Evolutionary conservation across 2,888 invertebrate species (phyloP).

Genomic region (Nemotelus nigrinus): DNA sequence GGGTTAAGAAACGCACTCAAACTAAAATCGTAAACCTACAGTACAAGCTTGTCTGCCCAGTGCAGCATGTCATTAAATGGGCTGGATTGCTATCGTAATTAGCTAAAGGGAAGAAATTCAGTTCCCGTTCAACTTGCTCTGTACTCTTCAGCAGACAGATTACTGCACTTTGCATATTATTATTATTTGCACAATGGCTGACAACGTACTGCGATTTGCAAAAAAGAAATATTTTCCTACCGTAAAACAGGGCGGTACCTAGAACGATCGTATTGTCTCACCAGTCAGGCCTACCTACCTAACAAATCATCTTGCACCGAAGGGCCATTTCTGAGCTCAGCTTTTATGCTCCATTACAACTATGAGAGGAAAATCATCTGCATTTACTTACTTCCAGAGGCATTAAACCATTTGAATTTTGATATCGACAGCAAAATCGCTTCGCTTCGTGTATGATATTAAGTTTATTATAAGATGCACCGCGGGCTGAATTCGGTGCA

Average conservation of each 20-base stretch:
- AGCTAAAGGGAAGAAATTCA: conserved; percentile 36
- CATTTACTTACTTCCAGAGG: background rate
- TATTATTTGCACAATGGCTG: conserved; percentile 24
- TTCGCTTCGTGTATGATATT: background rate
- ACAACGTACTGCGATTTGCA: background rate
- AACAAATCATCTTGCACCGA: background rate
- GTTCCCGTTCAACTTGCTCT: background rate
- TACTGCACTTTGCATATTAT: conserved; percentile 16
- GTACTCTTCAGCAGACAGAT: conserved; percentile 16
- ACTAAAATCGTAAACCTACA: background rate
- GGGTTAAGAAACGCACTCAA: conserved; percentile 20
- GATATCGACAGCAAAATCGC: conserved; percentile 34
- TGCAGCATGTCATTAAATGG: conserved; percentile 40
- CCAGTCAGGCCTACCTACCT: background rate
- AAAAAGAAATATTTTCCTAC: conserved; percentile 15
- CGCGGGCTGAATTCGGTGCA: no score
- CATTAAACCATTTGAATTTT: conserved; percentile 26
- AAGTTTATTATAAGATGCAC: background rate
- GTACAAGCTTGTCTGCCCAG: conserved; percentile 17
- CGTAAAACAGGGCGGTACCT: conserved; percentile 32
- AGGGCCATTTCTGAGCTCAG: no score
- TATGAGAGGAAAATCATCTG: no score
- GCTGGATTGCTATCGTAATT: conserved; percentile 41
- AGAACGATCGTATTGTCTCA: conserved; percentile 17
- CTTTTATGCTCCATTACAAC: no score